Base-by-base conservation (phyloP, 2,797 vertebrate species). In the Dromococcyx pavoninus region DNA sequence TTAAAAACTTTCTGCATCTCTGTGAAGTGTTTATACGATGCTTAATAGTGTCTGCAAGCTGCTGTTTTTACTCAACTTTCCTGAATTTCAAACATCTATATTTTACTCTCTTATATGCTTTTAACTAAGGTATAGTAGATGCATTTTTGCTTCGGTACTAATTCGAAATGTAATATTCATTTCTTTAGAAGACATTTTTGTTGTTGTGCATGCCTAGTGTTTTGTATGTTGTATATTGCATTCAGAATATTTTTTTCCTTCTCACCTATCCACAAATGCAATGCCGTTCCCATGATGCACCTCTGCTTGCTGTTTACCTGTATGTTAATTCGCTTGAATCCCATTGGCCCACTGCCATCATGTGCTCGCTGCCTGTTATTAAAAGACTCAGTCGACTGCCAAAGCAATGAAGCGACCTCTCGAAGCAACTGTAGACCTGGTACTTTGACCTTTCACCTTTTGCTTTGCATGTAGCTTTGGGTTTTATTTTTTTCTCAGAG, bases 251-350 rank as follows among this genome's bases (percentile, higher is more conserved):
- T 99, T 99, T 99, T 98, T 98, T 98, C 98, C 98, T 98, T 99
- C 98, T 99, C 99, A 99, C 99, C 99, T 99, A 99, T 98, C 99
- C 99, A 99, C 99, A 99, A 96, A 99, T 99, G 99, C 99, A 99
- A 99, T 98, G 99, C 99, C 99, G 99, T 99, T 98, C 98, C 99
- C 99, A 99, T 99, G 99, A 99, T 97, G 99, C 99, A 99, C 99
- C 99, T 99, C 99, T 99, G 99, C 99, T 99, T 99, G 99, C 99
- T 99, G 99, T 99, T 98, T 99, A 99, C 99, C 99, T 99, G 99
- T 99, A 99, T 99, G 99, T 99, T 99, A 99, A 99, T 99, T 99
- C 99, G 99, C 99, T 99, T 99, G 99, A 99, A 98, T 99, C 99
- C 99, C 99, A 99, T 99, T 99, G 99, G 99, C 99, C 99, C 99